phyloP scores from a whole-genome alignment of 2,797 vertebrate genomes.

The Phoebastria nigripes region DNA sequence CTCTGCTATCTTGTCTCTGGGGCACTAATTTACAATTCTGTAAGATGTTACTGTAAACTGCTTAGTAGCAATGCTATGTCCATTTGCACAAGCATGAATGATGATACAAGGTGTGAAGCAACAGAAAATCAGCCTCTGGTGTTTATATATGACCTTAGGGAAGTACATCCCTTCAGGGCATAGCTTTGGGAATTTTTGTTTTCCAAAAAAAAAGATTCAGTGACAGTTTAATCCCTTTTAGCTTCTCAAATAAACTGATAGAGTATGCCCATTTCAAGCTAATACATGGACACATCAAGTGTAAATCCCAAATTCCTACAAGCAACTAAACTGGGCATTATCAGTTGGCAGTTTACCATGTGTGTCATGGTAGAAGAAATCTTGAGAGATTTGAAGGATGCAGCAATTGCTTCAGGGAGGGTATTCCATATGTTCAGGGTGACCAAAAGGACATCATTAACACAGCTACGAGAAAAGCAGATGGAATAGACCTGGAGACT shows the following conservation, averaged over 20 bases:
- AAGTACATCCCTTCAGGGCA: neutral
- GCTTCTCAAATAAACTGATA: neutral
- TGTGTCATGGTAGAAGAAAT: neutral
- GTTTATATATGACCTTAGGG: slow-evolving; percentile 22
- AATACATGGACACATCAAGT: neutral
- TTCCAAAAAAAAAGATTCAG: neutral
- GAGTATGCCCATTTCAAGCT: neutral
- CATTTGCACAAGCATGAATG: slow-evolving; percentile 44
- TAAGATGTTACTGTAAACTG: slow-evolving; percentile 46
- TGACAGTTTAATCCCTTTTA: neutral
- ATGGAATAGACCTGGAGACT: neutral
- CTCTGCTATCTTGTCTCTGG: slow-evolving; percentile 30
- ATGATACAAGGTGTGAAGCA: slow-evolving; percentile 31
- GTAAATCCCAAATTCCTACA: neutral
- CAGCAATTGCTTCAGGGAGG: neutral
- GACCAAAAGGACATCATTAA: slow-evolving; percentile 32
- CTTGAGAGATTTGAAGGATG: slow-evolving; percentile 27
- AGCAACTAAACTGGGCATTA: neutral
- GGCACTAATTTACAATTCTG: slow-evolving; percentile 48
- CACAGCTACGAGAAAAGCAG: neutral
- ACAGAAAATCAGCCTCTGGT: neutral
- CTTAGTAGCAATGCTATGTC: slow-evolving; percentile 44
- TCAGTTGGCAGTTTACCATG: neutral
- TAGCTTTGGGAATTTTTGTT: neutral
- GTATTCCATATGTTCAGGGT: slow-evolving; percentile 1